A percentile compares a stretch with the other conserved stretches of the same genome.
These are phyloP conservation scores for Cheilosia grossa DNA, from an alignment of 2,888 invertebrate genomes.

Conservation along the genomic window DNA sequence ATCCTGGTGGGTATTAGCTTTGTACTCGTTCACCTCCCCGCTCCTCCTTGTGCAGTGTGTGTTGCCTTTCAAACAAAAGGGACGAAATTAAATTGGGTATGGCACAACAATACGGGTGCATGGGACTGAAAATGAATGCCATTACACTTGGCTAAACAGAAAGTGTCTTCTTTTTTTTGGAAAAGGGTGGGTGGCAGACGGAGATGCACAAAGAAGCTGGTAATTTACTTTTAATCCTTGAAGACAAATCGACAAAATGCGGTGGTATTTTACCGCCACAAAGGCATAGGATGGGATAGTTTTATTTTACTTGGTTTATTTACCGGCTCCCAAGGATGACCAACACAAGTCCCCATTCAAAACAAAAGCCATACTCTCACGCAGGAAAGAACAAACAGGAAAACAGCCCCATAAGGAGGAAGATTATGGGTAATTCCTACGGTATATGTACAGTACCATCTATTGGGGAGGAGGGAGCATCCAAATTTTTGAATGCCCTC, in stretches of 20 bases:
- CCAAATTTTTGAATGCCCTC: constrained; percentile 63
- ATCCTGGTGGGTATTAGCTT: constrained; percentile 41
- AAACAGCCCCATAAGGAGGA: constrained; percentile 43
- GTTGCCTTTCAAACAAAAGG: constrained; percentile 40
- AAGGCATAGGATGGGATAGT: background rate
- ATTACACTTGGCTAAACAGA: constrained; percentile 73
- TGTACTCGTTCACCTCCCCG: too few relatives aligned
- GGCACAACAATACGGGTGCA: constrained; percentile 69
- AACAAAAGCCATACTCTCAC: constrained; percentile 49
- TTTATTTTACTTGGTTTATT: constrained; percentile 49
- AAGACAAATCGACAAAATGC: constrained; percentile 72
- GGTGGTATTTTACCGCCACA: constrained; percentile 51
- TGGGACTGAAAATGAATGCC: constrained; percentile 74
- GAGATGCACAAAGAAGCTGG: constrained; percentile 52
- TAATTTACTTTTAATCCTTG: constrained; percentile 75
- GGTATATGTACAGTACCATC: constrained; percentile 65
- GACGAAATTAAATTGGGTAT: constrained; percentile 63
- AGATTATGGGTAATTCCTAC: constrained; percentile 61
- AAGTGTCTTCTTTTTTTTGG: constrained; percentile 39
- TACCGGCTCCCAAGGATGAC: constrained; percentile 63
- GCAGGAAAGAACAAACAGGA: constrained; percentile 29
- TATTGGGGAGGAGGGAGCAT: constrained; percentile 1
- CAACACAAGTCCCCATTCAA: constrained; percentile 56
- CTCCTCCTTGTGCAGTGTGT: constrained; percentile 8
- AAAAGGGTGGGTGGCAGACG: background rate